phyloP scores from a whole-genome alignment of 2,797 vertebrate genomes.

The Anableps anableps region DNA sequence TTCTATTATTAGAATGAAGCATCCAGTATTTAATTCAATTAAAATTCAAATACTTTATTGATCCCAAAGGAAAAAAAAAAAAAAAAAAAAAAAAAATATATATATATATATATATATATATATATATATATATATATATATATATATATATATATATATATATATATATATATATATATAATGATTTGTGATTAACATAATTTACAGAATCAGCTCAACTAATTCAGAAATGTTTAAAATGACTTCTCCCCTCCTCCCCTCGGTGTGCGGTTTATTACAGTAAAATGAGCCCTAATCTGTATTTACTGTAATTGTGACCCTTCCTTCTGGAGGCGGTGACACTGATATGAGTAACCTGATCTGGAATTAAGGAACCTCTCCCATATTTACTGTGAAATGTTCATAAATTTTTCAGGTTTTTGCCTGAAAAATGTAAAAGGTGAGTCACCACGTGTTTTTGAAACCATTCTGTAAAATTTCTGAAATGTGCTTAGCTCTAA shows the following conservation, averaged over 20 bases:
- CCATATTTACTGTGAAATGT: slow-evolving; percentile 64
- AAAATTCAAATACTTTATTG: too few relatives aligned
- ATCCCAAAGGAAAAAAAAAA: too few relatives aligned
- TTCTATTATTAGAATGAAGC: not conserved
- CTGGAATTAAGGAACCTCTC: not conserved
- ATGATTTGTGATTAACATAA: not conserved
- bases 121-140: too few relatives aligned
- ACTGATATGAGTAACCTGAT: slow-evolving; percentile 61
- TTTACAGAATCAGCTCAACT: not conserved
- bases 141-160: too few relatives aligned
- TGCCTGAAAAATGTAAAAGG: slow-evolving; percentile 2
- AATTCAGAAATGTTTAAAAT: not conserved
- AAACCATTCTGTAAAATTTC: not conserved
- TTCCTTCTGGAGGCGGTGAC: slow-evolving; percentile 24
- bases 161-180: too few relatives aligned
- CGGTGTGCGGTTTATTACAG: not conserved
- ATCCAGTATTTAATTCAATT: too few relatives aligned
- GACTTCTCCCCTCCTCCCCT: not conserved
- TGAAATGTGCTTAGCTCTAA: not conserved
- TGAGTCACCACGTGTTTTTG: not conserved
- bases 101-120: too few relatives aligned
- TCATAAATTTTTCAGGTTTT: slow-evolving; percentile 60
- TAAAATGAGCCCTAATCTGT: slow-evolving; percentile 32
- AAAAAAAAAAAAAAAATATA: too few relatives aligned
- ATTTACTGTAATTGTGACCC: slow-evolving; percentile 27